Base-by-base conservation (phyloP, 2,888 invertebrate species). In the Trachelus tabidus region DNA sequence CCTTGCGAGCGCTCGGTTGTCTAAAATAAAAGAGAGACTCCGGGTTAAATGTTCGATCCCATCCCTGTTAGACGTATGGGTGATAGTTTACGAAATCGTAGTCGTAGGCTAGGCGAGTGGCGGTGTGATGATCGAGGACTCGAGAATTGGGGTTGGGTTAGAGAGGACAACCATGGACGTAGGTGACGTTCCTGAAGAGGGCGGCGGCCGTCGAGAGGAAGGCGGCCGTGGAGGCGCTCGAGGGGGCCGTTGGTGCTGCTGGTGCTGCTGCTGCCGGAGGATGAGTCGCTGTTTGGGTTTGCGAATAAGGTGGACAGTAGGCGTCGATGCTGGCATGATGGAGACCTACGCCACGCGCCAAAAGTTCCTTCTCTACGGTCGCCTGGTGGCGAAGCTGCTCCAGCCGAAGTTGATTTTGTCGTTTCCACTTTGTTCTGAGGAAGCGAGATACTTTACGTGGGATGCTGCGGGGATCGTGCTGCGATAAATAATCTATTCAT, bases 351-450 rank as follows among this genome's bases (percentile, higher is more conserved):
- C 91, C 90, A 3, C 91, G 89, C 1, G 90, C 91, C 71, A 94
- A 90, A 31, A 94, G 89, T 84, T 95, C 95, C 89, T 96, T 96
- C 87, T 96, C 96, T 75, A 95, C 94, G 15, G 95, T 95, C 35
- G 97, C 96, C 89, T 97, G 97, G 88, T 97, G 97, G 0, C 97
- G 95, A 11, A 97, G 92, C 89, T 97, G 97, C 88, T 97, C 97
- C 77, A 97, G 89, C 0, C 97, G 94, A 73, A 97, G 93, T 87
- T 98, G 98, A 91, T 97, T 98, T 90, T 97, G 97, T 0, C 97
- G 94, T 92, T 97, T 97, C 97, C 97, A 97, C 92, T 97, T 97
- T 78, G 97, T 97, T 90, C 97, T 97, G 87, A 33, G 90, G 89
- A 79, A 79, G 75, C 15, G 23, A 33, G 35, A 74, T 9, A 31